Evolutionary conservation across 2,888 invertebrate genomes (phyloP), one percentile per base, ranked within the genome.

Genomic region (Calameuta filiformis): DNA sequence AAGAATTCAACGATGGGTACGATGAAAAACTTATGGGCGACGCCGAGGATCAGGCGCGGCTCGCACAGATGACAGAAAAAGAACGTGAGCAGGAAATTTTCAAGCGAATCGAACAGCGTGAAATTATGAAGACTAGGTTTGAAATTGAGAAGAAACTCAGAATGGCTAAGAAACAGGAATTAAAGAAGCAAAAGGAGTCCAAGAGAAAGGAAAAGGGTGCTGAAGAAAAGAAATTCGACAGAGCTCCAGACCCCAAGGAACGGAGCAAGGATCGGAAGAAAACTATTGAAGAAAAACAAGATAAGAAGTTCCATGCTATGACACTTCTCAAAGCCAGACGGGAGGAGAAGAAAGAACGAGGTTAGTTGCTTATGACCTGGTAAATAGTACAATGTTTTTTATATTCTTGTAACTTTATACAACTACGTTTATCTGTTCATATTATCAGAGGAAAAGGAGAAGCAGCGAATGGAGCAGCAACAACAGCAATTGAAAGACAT

Each of bases 11-110:
- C 90, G 99, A 99, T 92, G 99, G 99, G 81, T 98, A 97, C 87
- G 99, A 98, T 90, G 98, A 99, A 82, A 97, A 99, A 90, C 94
- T 99, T 37, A 98, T 99, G 96, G 98, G 98, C 0, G 98, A 99
- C 91, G 98, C 97, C 80, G 98, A 98, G 84, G 99, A 99, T 93
- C 95, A 97, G 86, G 96, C 97, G 1, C 93, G 97, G 0, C 93
- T 99, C 73, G 98, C 97, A 15, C 95, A 96, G 81, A 96, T 99
- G 94, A 98, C 98, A 0, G 99, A 99, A 90, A 98, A 98, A 88
- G 99, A 99, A 90, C 93, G 99, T 73, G 99, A 99, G 92, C 98
- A 98, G 78, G 99, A 99, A 92, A 96, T 99, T 85, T 99, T 97
- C 91, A 98, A 98, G 90, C 94, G 99, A 76, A 98, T 98, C 76